Conservation (phyloP, 2,113 vertebrate species). For the Thymallus thymallus region DNA sequence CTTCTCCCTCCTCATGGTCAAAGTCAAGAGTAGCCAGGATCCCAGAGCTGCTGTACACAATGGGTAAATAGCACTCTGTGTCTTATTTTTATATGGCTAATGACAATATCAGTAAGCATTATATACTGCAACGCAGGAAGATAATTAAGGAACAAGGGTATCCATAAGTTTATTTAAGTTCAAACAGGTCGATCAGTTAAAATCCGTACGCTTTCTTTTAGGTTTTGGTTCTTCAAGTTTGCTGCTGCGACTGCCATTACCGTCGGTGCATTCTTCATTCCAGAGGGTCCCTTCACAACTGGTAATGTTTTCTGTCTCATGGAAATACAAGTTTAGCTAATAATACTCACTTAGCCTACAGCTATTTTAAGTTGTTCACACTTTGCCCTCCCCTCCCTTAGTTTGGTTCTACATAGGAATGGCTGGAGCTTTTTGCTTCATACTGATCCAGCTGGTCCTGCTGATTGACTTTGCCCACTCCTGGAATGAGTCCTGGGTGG, state of each 20-base stretch:
- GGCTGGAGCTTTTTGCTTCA: constrained; percentile 98
- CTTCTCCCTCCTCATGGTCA: constrained; percentile 94
- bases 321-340: too few species aligned
- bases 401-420: constrained; percentile 98
- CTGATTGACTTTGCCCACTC: constrained; percentile 98
- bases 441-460: constrained; percentile 96
- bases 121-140: too few species aligned
- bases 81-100: too few species aligned
- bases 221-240: constrained; percentile 99
- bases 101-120: too few species aligned
- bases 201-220: constrained; percentile 50
- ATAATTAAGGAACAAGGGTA: too few species aligned
- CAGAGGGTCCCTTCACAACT: constrained; percentile 93
- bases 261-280: constrained; percentile 93
- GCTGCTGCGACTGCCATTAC: constrained; percentile 85
- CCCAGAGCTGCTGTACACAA: constrained; percentile 92
- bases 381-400: constrained; percentile 44
- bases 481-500: constrained; percentile 99
- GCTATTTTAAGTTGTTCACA: neutral
- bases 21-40: constrained; percentile 96
- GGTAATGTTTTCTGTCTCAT: constrained; percentile 69
- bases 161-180: too few species aligned
- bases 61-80: constrained; percentile 74
- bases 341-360: too few species aligned
- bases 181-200: too few species aligned